phyloP scores from a whole-genome alignment of 2,888 invertebrate species.

The Drosophila infuscata region DNA sequence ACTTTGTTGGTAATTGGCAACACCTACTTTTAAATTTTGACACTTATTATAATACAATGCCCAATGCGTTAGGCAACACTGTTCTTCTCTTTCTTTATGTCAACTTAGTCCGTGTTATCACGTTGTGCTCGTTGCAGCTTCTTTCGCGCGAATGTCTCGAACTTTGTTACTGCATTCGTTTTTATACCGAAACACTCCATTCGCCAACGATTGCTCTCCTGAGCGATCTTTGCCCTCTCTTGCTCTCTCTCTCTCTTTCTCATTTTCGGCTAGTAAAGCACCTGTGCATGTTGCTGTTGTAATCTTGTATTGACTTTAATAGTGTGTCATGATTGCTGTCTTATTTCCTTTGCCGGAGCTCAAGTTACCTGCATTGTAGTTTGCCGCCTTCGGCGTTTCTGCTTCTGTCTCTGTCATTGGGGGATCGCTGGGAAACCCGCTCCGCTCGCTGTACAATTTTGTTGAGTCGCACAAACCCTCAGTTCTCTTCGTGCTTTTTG shows the following conservation, averaged over 20 bases:
- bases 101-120: slow-evolving; percentile 37
- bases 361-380: slow-evolving; percentile 43
- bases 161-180: slow-evolving; percentile 56
- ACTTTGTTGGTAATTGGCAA: slow-evolving; percentile 13
- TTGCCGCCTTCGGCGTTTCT: slow-evolving; percentile 13
- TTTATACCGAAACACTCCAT: slow-evolving; percentile 64
- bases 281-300: slow-evolving; percentile 30
- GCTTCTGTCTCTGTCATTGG: slow-evolving; percentile 19
- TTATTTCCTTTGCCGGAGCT: slow-evolving; percentile 32
- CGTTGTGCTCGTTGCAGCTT: slow-evolving; percentile 64
- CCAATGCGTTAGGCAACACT: slow-evolving; percentile 19
- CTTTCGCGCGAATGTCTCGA: slow-evolving; percentile 77
- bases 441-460: slow-evolving; percentile 61
- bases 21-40: slow-evolving; percentile 17
- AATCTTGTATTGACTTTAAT: slow-evolving; percentile 17
- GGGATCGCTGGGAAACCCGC: slow-evolving; percentile 65
- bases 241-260: not conserved
- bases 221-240: slow-evolving; percentile 20
- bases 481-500: slow-evolving; percentile 38
- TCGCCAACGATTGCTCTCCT: slow-evolving; percentile 32
- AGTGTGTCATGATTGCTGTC: slow-evolving; percentile 41
- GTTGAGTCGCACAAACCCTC: slow-evolving; percentile 36
- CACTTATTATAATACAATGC: slow-evolving; percentile 14
- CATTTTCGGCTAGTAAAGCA: slow-evolving; percentile 13
- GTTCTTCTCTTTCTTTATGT: slow-evolving; percentile 4